Base-by-base conservation (phyloP, 2,113 vertebrate genomes). In the Marmota monax region DNA sequence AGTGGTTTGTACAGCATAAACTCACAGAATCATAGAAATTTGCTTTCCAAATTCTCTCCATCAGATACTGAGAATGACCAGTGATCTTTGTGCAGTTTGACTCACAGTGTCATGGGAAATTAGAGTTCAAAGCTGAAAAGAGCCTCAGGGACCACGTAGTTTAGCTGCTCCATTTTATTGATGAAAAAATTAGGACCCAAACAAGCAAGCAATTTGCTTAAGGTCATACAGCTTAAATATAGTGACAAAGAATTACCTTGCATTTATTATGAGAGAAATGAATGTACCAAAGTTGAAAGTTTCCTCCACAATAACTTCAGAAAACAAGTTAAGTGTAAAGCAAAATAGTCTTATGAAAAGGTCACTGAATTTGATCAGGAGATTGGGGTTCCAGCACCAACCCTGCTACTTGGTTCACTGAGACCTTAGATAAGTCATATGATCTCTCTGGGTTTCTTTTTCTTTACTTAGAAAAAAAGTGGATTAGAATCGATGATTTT, bases 41-140 rank as follows among this genome's bases (percentile, higher is more conserved):
- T 88, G 39, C 61, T 96, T 85, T 92, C 48, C 42, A 73, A 9
- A 17, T 82, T 97, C n/a, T 76, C n/a, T 69, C n/a, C 39, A 56
- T 95, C 73, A 80, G 82, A 83, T 88, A 85, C 53, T 92, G 53
- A 96, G 76, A 90, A 94, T 77, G 29, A 61, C 4, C 95, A 79
- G 80, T 88, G 90, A 74, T 95, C 73, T 93, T 39, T 90, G 63
- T 88, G 90, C 2, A 92, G 45, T 95, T 85, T 90, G 70, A 94
- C 32, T 96, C 88, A 76, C 13, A 92, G 90, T 96, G 39, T 53
- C 88, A 74, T 83, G 91, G 82, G 73, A 95, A 96, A 95, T 97
- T 92, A 97, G 56, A 96, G 23, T 20, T 92, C 39, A 69, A 79
- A 92, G 16, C 20, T 88, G 69, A 45, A 92, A 95, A 95, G 25